Base-by-base conservation (phyloP, 1,140 invertebrate species). In the Temnothorax nylanderi region DNA sequence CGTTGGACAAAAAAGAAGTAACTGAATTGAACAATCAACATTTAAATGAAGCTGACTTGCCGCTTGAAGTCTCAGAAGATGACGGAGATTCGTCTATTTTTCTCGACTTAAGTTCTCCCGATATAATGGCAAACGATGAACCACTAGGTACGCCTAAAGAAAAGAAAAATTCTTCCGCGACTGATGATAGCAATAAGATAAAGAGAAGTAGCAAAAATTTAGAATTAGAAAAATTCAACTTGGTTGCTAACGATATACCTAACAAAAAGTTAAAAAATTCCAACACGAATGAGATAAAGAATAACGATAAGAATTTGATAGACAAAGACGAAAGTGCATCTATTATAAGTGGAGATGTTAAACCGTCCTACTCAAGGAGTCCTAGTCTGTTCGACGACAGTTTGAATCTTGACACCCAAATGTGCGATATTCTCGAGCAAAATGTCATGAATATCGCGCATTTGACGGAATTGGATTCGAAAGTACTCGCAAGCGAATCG, bases 321-420 rank as follows among this genome's bases (percentile, higher is more conserved):
- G 75, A 88, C 41, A 26, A 34, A 54, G 26, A 71, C 18, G 21
- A 21, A 37, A 60, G 1, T 21, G 4, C 11, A 56, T 41, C 72
- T 18, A 89, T 41, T 78, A 49, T 80, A 34, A 21, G 71, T 3
- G 44, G n/a, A 13, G 32, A 67, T 54, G 5, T n/a, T 11, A 85
- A 86, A 74, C 26, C 21, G n/a, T 34, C 60, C 18, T 47, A 26
- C 71, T 90, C 90, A 0, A 88, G 85, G 44, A 95, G 94, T 89
- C 93, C 92, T 0, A 94, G 90, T 87, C 49, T 95, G 41, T 95
- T 95, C 41, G 93, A 91, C 11, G 94, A 95, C 49, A 95, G 93
- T 87, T 91, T 95, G 18, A 92, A 93, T 75, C 60, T 95, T 0
- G 94, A 95, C 74, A 92, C 91, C 4, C 94, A 95, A 75, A 92